Conservation (phyloP, 2,797 vertebrate genomes). For the Enteromius fasciolatus region DNA sequence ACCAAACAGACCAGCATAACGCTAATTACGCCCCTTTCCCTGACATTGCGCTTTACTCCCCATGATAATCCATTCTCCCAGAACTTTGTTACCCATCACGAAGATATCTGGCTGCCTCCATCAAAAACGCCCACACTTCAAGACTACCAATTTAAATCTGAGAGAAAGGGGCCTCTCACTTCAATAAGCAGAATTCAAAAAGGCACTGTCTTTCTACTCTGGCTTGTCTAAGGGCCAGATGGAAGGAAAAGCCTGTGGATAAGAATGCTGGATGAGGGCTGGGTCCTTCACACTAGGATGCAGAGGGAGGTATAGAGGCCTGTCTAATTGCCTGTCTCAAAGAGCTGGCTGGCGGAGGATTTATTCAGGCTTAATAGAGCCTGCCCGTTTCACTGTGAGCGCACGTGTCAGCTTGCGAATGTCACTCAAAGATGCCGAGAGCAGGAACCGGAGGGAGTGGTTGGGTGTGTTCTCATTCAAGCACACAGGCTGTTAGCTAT, state of each 20-base stretch:
- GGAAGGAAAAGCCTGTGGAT: conserved; percentile 52
- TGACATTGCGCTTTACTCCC: conserved; percentile 11
- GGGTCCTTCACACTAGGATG: conserved; percentile 48
- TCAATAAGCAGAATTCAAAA: conserved; percentile 51
- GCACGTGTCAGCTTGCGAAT: conserved; percentile 57
- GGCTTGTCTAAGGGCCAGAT: conserved; percentile 53
- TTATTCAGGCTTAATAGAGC: conserved; percentile 63
- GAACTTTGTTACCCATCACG: conserved; percentile 44
- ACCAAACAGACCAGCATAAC: conserved; percentile 18
- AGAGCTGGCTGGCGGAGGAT: conserved; percentile 56
- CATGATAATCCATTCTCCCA: conserved; percentile 29
- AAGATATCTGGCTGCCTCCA: conserved; percentile 33
- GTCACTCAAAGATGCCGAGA: conserved; percentile 52
- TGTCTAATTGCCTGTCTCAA: conserved; percentile 62
- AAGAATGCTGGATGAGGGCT: conserved; percentile 51
- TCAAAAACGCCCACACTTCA: conserved; percentile 42
- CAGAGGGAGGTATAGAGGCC: conserved; percentile 49
- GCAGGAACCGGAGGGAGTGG: conserved; percentile 44
- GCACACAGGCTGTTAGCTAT: conserved; percentile 40
- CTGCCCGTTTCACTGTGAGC: conserved; percentile 32
- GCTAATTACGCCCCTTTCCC: conserved; percentile 27
- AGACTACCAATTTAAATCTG: conserved; percentile 46
- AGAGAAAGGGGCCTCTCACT: conserved; percentile 46
- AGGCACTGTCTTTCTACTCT: conserved; percentile 40
- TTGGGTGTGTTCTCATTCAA: conserved; percentile 50